A percentile compares a stretch with the other conserved stretches of the same genome.
phyloP scores from a whole-genome alignment of 2,797 vertebrate species.

The Podarcis lilfordi region DNA sequence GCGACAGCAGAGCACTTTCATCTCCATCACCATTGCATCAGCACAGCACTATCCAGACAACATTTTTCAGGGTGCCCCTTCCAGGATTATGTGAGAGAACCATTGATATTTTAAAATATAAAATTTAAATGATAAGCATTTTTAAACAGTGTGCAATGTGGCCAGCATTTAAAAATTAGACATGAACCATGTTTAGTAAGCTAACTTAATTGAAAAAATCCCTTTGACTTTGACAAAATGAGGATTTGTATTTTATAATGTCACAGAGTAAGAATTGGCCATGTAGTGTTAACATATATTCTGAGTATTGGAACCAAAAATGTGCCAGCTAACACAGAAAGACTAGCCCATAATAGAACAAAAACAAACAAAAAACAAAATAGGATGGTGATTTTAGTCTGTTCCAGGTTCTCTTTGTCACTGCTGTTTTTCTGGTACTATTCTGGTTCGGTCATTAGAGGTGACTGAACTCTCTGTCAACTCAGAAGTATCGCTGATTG shows the following conservation, averaged over 20 bases:
- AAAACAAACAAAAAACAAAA: not conserved
- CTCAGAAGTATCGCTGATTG: constrained; percentile 60
- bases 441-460: constrained; percentile 58
- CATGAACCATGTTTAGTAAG: not conserved
- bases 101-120: not conserved
- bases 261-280: not conserved
- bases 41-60: not conserved
- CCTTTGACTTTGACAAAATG: not conserved
- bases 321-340: not conserved
- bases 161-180: too few species aligned
- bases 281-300: not conserved
- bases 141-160: not conserved
- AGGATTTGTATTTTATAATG: not conserved
- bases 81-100: not conserved
- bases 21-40: not conserved
- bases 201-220: not conserved
- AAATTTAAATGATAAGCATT: not conserved
- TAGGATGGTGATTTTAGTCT: constrained; percentile 20
- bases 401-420: constrained; percentile 37
- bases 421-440: constrained; percentile 30
- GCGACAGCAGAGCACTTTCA: not conserved
- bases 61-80: not conserved
- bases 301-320: not conserved
- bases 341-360: not conserved
- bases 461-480: constrained; percentile 75